These are phyloP conservation scores for Andrena flavipes DNA, from an alignment of 2,888 invertebrate species.

Conservation along the genomic window DNA sequence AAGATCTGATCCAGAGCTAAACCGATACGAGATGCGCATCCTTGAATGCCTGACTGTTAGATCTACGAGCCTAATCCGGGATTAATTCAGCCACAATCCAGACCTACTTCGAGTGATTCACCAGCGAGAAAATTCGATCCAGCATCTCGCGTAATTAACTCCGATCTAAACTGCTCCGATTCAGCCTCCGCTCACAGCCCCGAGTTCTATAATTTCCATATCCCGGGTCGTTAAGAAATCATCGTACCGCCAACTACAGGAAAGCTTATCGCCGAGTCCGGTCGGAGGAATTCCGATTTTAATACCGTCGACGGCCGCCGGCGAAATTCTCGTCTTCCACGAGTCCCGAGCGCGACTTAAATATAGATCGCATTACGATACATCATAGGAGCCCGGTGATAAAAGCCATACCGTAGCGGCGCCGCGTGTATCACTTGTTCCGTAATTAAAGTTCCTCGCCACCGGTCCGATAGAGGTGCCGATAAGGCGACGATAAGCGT, in stretches of 20 bases:
- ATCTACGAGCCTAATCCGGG: too few relatives aligned
- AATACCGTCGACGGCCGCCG: constrained; percentile 8
- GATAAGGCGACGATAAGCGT: constrained; percentile 71
- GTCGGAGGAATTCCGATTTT: constrained; percentile 43
- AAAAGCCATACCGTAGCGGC: constrained; percentile 46
- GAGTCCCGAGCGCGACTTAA: constrained; percentile 36
- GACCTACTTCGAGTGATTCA: too few relatives aligned
- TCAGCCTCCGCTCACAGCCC: neutral
- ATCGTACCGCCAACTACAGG: neutral
- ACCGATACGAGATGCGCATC: neutral
- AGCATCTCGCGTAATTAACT: neutral
- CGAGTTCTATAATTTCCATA: neutral
- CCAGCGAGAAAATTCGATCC: too few relatives aligned
- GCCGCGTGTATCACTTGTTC: constrained; percentile 66
- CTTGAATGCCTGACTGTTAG: neutral
- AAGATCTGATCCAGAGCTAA: neutral
- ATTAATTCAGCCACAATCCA: too few relatives aligned
- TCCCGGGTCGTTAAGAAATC: neutral
- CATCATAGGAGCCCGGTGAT: constrained; percentile 58
- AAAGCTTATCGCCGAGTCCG: constrained; percentile 26
- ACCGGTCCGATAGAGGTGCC: constrained; percentile 64
- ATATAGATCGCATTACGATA: constrained; percentile 36
- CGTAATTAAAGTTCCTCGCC: constrained; percentile 74
- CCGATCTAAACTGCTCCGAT: neutral
- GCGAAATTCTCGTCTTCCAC: neutral